A percentile compares a stretch with the other conserved stretches of the same genome.
These are phyloP conservation scores for Balearica regulorum DNA, from an alignment of 2,797 vertebrate genomes.

Conservation along the genomic window DNA sequence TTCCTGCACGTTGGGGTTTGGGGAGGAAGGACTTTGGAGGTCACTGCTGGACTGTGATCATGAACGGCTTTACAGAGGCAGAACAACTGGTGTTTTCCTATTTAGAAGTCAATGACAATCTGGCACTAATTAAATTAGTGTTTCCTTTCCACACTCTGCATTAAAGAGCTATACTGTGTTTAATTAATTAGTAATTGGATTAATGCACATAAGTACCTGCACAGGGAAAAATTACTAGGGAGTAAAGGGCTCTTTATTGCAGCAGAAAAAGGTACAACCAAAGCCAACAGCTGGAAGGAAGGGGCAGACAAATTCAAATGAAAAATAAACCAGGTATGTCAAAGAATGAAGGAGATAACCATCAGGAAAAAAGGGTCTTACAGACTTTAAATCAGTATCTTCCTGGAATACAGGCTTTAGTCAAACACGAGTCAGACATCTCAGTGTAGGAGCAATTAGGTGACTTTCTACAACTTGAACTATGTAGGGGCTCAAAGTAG, in stretches of 20 bases:
- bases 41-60: neutral
- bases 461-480: neutral
- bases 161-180: neutral
- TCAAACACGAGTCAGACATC: neutral
- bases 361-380: neutral
- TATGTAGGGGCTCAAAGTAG: neutral
- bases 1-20: neutral
- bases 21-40: neutral
- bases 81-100: neutral
- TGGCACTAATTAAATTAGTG: neutral
- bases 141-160: neutral
- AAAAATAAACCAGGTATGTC: neutral
- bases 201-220: neutral
- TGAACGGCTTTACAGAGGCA: neutral
- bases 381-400: neutral
- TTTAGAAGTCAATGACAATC: neutral
- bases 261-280: neutral
- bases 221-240: neutral
- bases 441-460: neutral
- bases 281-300: neutral
- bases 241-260: neutral
- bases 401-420: neutral
- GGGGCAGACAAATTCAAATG: neutral
- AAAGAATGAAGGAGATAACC: neutral
- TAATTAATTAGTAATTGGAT: constrained; percentile 6